Evolutionary conservation across 2,888 invertebrate genomes (phyloP), one percentile per base, ranked within the genome.

Genomic region (Autographa gamma): DNA sequence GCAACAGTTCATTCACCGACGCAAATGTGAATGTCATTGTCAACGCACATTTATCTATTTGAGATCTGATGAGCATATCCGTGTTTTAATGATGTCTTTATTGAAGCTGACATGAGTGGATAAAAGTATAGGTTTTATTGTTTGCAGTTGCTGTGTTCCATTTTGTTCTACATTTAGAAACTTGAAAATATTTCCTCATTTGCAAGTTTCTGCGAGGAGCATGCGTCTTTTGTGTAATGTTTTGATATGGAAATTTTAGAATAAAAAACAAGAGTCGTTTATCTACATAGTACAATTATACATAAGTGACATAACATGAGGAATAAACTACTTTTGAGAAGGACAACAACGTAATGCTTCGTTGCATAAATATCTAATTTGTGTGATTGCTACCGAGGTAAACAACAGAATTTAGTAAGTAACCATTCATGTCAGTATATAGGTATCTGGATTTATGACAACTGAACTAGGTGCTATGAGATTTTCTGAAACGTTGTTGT

Each of bases 1-100:
- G 89, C 89, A 86, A 80, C 88, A 88, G 95, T 94, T 95, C 94
- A 92, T 94, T 94, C 93, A 94, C 94, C 93, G 92, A 73, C 80
- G 83, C 81, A 76, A 89, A 91, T 90, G 80, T 88, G 85, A 91
- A 91, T 91, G 90, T 92, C 89, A 90, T 90, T 90, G 90, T 90
- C 89, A 89, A 88, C 88, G 88, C 79, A 84, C 83, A 89, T 87
- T 87, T 87, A 88, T 90, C 90, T 92, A 90, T 90, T 85, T 82
- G 82, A 74, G 72, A 88, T 84, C 80, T 83, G 83, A 83, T 80
- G 80, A 80, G 60, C 64, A 82, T 82, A 84, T 82, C 83, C 77
- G 77, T 75, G 81, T 77, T 77, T 78, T 83, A 83, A 83, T 83
- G 76, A 82, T 76, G 69, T 58, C 74, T 83, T 80, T 76, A 79